phyloP scores from a whole-genome alignment of 2,888 invertebrate genomes.

The Nomada fabriciana region DNA sequence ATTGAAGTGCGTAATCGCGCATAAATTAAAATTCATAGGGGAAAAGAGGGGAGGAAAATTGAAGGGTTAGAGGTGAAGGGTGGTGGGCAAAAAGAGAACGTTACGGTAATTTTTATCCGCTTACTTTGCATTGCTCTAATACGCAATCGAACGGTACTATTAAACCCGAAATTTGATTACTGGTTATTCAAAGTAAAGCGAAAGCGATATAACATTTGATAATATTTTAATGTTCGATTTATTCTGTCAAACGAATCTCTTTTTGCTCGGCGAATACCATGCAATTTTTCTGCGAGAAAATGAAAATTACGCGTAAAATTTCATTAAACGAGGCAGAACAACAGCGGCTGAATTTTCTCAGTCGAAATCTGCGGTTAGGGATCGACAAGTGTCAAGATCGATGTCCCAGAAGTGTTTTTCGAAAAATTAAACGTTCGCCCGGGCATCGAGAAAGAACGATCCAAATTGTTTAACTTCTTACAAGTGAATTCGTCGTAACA shows the following conservation, averaged over 20 bases:
- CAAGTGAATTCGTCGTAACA: not conserved
- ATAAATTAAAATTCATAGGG: slow-evolving; percentile 4
- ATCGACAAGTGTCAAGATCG: not conserved
- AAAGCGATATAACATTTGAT: no score
- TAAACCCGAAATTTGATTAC: slow-evolving; percentile 39
- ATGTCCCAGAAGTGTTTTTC: not conserved
- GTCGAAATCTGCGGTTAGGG: not conserved
- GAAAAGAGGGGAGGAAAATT: not conserved
- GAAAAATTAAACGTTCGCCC: no score
- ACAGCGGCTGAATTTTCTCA: not conserved
- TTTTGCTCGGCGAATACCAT: no score
- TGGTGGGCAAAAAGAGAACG: slow-evolving; percentile 45
- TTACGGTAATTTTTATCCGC: slow-evolving; percentile 78
- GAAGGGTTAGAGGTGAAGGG: not conserved
- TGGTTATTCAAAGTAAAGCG: no score
- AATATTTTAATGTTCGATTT: no score
- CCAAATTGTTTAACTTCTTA: not conserved
- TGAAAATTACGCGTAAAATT: no score
- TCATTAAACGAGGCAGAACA: no score
- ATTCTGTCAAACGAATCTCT: no score
- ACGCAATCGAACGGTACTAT: slow-evolving; percentile 58
- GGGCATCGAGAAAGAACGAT: no score
- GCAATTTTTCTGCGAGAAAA: no score
- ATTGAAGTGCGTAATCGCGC: not conserved
- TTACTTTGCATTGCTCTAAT: slow-evolving; percentile 78